phyloP scores from a whole-genome alignment of 2,113 vertebrate species.

The Mesocricetus auratus region DNA sequence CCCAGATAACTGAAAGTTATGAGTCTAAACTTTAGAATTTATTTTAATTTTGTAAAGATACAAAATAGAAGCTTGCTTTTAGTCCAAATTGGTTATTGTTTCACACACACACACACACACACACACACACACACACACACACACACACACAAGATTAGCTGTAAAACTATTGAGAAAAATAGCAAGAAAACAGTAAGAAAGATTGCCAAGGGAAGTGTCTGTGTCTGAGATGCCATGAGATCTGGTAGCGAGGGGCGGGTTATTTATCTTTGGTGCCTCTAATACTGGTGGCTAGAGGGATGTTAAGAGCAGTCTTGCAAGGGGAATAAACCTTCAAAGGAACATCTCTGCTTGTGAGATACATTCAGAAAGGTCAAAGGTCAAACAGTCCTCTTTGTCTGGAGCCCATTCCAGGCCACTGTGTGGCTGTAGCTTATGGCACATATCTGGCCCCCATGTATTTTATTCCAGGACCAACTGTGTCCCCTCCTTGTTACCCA shows the following conservation, averaged over 20 bases:
- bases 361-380: slow-evolving; percentile 32
- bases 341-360: neutral
- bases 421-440: neutral
- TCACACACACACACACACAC: neutral
- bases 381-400: neutral
- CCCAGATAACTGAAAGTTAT: slow-evolving; percentile 61
- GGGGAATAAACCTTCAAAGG: neutral
- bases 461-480: neutral
- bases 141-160: slow-evolving; percentile 70
- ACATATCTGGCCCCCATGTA: neutral
- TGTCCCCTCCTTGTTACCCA: neutral
- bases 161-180: slow-evolving; percentile 67
- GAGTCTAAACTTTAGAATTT: slow-evolving; percentile 71
- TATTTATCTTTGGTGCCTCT: neutral
- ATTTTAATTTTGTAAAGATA: slow-evolving; percentile 63
- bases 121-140: neutral
- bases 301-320: slow-evolving; percentile 47
- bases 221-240: neutral
- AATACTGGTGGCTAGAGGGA: slow-evolving; percentile 28
- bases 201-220: neutral
- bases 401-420: neutral
- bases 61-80: slow-evolving; percentile 78
- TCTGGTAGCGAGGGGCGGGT: neutral
- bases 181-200: neutral
- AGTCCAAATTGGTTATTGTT: slow-evolving; percentile 71